Conservation (phyloP, 2,797 vertebrate genomes). For the Paedocypris micromegethes region DNA sequence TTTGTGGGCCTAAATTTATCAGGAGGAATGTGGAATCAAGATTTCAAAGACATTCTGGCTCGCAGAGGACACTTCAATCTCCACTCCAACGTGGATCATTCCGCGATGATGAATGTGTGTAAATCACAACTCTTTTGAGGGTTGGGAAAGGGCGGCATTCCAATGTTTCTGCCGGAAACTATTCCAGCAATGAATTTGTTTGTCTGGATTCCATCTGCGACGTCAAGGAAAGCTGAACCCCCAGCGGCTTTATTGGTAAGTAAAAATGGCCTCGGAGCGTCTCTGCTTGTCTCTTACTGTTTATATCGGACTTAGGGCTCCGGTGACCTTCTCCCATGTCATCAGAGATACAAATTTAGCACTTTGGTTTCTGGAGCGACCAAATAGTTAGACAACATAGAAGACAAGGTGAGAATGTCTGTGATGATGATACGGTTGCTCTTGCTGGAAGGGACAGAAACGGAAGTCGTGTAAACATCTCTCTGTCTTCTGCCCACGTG, state of each 20-base stretch:
- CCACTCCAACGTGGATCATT: slow-evolving; percentile 17
- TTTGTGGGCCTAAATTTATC: slow-evolving; percentile 22
- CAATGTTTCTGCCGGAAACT: slow-evolving; percentile 44
- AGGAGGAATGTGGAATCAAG: slow-evolving; percentile 26
- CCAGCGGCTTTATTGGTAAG: slow-evolving; percentile 42
- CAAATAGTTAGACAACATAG: slow-evolving; percentile 65
- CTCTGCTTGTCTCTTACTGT: slow-evolving; percentile 52
- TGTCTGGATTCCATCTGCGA: slow-evolving; percentile 42
- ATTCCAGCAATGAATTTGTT: slow-evolving; percentile 44
- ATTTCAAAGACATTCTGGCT: slow-evolving; percentile 33
- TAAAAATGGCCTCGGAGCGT: slow-evolving; percentile 41
- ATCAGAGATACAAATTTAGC: slow-evolving; percentile 66
- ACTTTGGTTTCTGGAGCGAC: slow-evolving; percentile 69
- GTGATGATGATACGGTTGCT: slow-evolving; percentile 52
- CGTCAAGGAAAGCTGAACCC: slow-evolving; percentile 44
- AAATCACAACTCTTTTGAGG: slow-evolving; percentile 25
- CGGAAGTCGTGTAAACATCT: slow-evolving; percentile 53
- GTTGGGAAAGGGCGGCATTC: slow-evolving; percentile 10
- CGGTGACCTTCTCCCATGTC: slow-evolving; percentile 73
- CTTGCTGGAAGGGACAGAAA: slow-evolving; percentile 48
- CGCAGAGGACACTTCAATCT: slow-evolving; percentile 36
- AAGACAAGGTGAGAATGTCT: slow-evolving; percentile 49
- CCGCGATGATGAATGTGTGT: slow-evolving; percentile 5
- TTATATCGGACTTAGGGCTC: slow-evolving; percentile 55
- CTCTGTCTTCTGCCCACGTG: slow-evolving; percentile 29